phyloP scores from a whole-genome alignment of 2,888 invertebrate genomes.

The Neoascia interrupta region DNA sequence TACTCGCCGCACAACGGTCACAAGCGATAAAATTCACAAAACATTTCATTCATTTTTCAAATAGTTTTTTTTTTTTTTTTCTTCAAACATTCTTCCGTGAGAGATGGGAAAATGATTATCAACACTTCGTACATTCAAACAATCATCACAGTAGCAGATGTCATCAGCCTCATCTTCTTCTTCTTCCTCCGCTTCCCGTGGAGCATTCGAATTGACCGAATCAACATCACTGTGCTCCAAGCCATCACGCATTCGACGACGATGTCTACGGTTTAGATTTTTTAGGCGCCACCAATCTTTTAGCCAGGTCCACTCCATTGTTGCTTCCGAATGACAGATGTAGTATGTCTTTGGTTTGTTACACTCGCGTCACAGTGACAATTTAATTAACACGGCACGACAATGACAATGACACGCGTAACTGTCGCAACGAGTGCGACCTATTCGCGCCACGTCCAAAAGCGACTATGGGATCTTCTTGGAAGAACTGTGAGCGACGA shows the following conservation, averaged over 20 bases:
- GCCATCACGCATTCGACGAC: conserved; percentile 78
- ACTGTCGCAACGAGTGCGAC: neutral
- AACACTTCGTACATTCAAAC: conserved; percentile 79
- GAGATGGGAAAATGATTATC: neutral
- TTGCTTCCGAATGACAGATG: neutral
- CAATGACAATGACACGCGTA: conserved; percentile 8
- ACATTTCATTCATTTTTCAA: conserved; percentile 25
- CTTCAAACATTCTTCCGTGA: conserved; percentile 5
- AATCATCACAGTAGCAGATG: conserved; percentile 89
- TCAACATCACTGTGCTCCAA: conserved; percentile 85
- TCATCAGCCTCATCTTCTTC: conserved; percentile 81
- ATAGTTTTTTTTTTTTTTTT: neutral
- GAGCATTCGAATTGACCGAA: conserved; percentile 38
- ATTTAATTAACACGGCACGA: conserved; percentile 2
- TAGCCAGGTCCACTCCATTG: conserved; percentile 90
- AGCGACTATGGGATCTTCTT: conserved; percentile 14
- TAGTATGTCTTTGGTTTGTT: too few relatives aligned
- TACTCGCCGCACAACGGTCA: too few relatives aligned
- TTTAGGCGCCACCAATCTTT: conserved; percentile 91
- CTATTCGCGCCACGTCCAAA: conserved; percentile 9
- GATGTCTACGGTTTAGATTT: conserved; percentile 81
- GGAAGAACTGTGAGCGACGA: conserved; percentile 20
- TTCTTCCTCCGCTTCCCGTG: conserved; percentile 59
- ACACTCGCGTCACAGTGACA: conserved; percentile 31
- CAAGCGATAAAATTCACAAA: conserved; percentile 10